phyloP scores from a whole-genome alignment of 2,113 vertebrate species.

The Trogon surrucura region DNA sequence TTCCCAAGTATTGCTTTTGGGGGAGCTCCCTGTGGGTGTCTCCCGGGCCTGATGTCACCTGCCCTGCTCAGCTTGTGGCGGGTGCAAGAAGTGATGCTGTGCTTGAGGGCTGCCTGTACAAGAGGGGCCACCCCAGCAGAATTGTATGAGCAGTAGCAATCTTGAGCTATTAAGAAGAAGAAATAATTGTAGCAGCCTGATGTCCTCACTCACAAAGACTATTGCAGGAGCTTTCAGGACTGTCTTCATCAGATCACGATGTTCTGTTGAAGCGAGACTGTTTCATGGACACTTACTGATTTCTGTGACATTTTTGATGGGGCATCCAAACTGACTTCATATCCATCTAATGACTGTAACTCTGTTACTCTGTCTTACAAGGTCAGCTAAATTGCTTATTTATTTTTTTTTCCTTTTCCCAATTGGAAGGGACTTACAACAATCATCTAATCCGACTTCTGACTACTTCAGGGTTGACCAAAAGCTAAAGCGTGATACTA shows the following conservation, averaged over 20 bases:
- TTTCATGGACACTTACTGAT: neutral
- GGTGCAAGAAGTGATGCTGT: neutral
- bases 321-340: neutral
- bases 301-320: neutral
- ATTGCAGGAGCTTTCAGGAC: neutral
- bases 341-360: neutral
- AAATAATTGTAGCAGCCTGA: neutral
- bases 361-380: neutral
- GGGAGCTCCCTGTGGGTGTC: neutral
- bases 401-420: too few species aligned
- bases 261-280: neutral
- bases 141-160: neutral
- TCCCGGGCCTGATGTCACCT: neutral
- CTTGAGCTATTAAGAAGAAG: neutral
- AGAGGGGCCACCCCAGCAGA: neutral
- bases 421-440: neutral
- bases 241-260: neutral
- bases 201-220: neutral
- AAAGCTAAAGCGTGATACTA: neutral
- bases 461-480: neutral
- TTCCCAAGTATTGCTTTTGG: accelerated
- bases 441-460: neutral
- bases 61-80: neutral
- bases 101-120: neutral
- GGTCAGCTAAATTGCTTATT: neutral